These are phyloP conservation scores for Cyrtonyx montezumae DNA, from an alignment of 2,113 vertebrate genomes.

Conservation along the genomic window DNA sequence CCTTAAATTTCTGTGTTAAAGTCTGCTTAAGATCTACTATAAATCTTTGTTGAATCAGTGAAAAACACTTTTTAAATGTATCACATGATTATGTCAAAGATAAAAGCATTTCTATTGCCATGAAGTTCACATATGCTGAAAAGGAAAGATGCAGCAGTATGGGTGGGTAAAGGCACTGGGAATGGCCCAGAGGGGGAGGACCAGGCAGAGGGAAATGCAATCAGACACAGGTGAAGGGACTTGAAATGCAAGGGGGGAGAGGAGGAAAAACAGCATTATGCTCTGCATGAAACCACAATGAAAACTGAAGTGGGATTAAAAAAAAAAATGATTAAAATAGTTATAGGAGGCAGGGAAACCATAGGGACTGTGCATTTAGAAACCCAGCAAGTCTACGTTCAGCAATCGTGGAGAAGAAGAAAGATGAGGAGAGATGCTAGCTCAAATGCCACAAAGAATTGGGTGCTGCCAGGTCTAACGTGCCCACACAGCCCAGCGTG, in stretches of 20 bases:
- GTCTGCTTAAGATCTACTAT: not conserved
- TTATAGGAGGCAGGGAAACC: not conserved
- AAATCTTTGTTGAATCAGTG: not conserved
- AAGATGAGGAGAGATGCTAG: not conserved
- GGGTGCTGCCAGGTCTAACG: not conserved
- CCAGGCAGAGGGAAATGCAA: not conserved
- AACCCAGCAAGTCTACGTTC: not conserved
- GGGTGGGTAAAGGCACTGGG: not conserved
- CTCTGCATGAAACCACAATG: not conserved
- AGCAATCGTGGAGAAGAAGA: not conserved
- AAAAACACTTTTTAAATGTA: not conserved
- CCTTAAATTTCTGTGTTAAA: not conserved
- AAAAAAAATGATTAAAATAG: not conserved
- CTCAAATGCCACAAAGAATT: not conserved
- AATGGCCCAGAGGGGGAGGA: not conserved
- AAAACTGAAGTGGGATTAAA: not conserved
- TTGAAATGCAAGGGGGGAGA: not conserved
- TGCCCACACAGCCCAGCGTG: accelerated
- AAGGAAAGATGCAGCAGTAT: not conserved
- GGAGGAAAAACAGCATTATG: not conserved
- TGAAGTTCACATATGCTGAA: not conserved
- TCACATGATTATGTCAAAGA: not conserved
- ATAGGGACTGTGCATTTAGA: not conserved
- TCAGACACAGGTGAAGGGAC: not conserved
- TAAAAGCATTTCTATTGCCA: not conserved